phyloP scores from a whole-genome alignment of 2,888 invertebrate species.

The Dryobota labecula region DNA sequence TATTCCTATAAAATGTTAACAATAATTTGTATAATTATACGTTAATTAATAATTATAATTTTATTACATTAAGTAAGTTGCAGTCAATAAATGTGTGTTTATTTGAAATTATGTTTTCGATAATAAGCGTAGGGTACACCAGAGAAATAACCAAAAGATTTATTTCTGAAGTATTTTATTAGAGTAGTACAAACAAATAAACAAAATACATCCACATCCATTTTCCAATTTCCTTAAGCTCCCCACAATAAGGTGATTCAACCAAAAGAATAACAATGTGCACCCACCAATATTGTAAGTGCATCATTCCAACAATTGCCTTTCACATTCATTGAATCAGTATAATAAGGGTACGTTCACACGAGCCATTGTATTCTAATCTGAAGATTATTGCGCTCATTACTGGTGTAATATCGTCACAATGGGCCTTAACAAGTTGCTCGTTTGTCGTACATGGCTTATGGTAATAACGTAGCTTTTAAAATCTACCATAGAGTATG shows the following conservation, averaged over 20 bases:
- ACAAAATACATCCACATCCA: constrained; percentile 12
- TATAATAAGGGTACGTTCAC: constrained; percentile 58
- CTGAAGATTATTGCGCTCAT: constrained; percentile 68
- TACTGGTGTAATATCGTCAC: constrained; percentile 67
- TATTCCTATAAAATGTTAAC: too few relatives aligned
- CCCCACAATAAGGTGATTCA: constrained; percentile 25
- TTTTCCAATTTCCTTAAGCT: constrained; percentile 45
- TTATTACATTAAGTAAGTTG: not conserved
- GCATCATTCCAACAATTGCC: constrained; percentile 45
- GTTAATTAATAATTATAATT: too few relatives aligned
- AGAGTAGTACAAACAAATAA: constrained; percentile 16
- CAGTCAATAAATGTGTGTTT: not conserved
- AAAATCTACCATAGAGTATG: constrained; percentile 37
- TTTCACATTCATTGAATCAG: constrained; percentile 53
- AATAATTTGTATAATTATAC: too few relatives aligned
- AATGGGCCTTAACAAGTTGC: constrained; percentile 67
- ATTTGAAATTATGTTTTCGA: not conserved
- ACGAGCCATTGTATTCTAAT: constrained; percentile 74
- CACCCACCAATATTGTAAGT: constrained; percentile 43
- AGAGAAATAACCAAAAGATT: not conserved
- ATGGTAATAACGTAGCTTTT: constrained; percentile 58
- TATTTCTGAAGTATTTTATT: constrained; percentile 8
- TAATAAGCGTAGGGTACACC: too few relatives aligned
- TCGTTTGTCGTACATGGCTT: constrained; percentile 58
- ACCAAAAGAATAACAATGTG: constrained; percentile 34